Conservation (phyloP, 1,140 invertebrate genomes). For the Mercenaria mercenaria region DNA sequence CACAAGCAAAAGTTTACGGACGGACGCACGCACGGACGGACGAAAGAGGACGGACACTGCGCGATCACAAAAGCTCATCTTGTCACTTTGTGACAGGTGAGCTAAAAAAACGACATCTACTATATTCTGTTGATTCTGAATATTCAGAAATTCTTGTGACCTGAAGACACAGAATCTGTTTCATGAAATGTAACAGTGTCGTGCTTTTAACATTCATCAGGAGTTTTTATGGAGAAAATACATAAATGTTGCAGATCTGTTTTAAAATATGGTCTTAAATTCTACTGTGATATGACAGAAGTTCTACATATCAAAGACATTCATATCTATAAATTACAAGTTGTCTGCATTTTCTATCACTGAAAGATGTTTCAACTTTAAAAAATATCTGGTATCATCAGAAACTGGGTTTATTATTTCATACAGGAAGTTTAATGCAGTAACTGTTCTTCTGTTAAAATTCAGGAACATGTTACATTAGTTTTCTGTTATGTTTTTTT, state of each 20-base stretch:
- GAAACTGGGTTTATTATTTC: not conserved
- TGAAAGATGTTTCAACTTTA: not conserved
- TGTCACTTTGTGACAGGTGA: too few relatives aligned
- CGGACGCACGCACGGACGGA: too few relatives aligned
- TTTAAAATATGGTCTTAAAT: not conserved
- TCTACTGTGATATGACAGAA: not conserved
- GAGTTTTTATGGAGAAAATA: not conserved
- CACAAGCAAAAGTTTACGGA: too few relatives aligned
- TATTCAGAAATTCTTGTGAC: too few relatives aligned
- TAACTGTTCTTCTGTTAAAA: too few relatives aligned
- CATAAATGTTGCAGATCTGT: not conserved
- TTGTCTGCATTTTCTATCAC: not conserved
- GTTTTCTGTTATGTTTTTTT: too few relatives aligned
- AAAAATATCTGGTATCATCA: not conserved
- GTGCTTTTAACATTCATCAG: not conserved
- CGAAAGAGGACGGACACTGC: too few relatives aligned
- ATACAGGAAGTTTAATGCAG: not conserved
- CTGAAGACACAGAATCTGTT: too few relatives aligned
- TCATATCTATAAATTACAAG: not conserved
- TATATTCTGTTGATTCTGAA: too few relatives aligned
- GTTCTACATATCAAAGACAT: constrained; percentile 4
- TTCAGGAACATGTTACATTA: too few relatives aligned
- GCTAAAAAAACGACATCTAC: too few relatives aligned
- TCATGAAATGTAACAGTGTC: not conserved
- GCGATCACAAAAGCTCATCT: too few relatives aligned